Conservation (phyloP, 2,113 vertebrate genomes). For the Corvus hawaiiensis region DNA sequence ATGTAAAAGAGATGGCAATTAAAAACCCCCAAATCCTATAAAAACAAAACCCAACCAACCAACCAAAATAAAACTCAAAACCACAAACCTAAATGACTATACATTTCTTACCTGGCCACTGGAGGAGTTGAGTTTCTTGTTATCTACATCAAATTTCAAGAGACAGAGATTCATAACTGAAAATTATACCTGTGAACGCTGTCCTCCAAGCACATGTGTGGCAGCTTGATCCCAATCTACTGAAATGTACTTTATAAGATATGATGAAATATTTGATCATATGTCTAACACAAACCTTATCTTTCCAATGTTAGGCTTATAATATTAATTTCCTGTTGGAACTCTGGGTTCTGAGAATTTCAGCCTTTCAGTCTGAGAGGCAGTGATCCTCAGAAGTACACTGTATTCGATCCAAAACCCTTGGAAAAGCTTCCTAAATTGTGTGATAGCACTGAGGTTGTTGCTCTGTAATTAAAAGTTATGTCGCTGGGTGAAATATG, state of each 20-base stretch:
- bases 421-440: no score
- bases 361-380: no score
- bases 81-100: neutral
- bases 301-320: neutral
- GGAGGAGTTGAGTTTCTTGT: neutral
- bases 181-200: neutral
- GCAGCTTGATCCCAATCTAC: neutral
- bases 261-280: neutral
- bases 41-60: neutral
- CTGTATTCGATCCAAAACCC: no score
- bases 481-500: no score
- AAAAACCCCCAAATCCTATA: fast-evolving
- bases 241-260: neutral
- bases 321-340: neutral
- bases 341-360: no score
- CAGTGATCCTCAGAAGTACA: no score
- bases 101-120: neutral
- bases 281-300: neutral
- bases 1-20: neutral
- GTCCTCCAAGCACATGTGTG: neutral
- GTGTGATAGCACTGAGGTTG: no score
- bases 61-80: neutral
- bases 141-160: neutral
- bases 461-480: no score
- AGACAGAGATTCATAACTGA: neutral